Base-by-base conservation (phyloP, 2,888 invertebrate species). In the Acrobeloides nanus region DNA sequence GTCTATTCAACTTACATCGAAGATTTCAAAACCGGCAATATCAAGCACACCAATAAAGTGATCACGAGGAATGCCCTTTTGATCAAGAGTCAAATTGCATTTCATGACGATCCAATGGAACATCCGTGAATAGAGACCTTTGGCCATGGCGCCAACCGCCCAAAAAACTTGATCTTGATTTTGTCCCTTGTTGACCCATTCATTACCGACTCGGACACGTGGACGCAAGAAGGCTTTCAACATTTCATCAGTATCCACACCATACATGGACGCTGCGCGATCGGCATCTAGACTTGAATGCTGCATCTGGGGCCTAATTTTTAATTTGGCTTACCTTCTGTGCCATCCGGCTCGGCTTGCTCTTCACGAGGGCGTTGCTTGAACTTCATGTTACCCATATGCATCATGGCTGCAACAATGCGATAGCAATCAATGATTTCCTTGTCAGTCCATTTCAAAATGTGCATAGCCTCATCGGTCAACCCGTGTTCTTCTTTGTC, bases 21-120 rank as follows among this genome's bases (percentile, higher is more conserved):
- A 97, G 81, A 97, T 97, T 82, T 97, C 97, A 81, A 97, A 97
- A 82, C 97, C 97, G 79, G 97, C 97, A 82, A 97, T 97, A 88
- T 97, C 97, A 84, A 97, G 84, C 79, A 97, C 97, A 46, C 71
- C 73, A 79, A 97, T 97, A 83, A 95, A 97, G 81, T 89, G 88
- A 78, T 92, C 89, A 79, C 93, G 86, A 82, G 92, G 92, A 79
- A 90, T 89, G 80, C 93, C 75, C 62, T 78, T 57, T 52, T 67
- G 65, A 42, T 69, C 76, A 53, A 78, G 66, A 27, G 78, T 74
- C 48, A 70, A 66, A 64, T 78, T 78, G 47, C 78, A 72, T 59
- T 76, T 76, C 62, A 75, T 74, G 38, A 78, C 76, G 45, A 78
- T 74, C 77, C 77, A 78, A 46, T 76, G 73, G 72, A 78, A 78